A percentile compares a stretch with the other conserved stretches of the same genome.
Conservation (phyloP, 2,888 invertebrate species). For the Acrobasis suavella region DNA sequence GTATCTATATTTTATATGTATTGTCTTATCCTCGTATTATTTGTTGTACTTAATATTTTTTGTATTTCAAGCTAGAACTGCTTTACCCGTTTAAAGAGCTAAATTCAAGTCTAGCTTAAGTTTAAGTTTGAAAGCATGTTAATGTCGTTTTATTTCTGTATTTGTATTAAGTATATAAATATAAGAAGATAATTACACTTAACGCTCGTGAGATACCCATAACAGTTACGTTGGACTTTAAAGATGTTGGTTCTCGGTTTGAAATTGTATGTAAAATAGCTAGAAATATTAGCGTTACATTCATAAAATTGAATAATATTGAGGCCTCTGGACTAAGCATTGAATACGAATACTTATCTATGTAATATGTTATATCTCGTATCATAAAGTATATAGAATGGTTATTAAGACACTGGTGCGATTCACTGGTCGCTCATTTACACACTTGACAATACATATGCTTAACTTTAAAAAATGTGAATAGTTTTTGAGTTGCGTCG, state of each 20-base stretch:
- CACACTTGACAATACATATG: constrained; percentile 63
- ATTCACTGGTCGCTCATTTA: constrained; percentile 53
- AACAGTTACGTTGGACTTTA: constrained; percentile 13
- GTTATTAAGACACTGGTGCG: constrained; percentile 65
- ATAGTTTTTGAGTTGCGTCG: constrained; percentile 81
- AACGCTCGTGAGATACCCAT: background rate
- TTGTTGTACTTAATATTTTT: constrained; percentile 31
- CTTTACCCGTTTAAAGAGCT: constrained; percentile 8
- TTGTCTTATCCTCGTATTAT: constrained; percentile 43
- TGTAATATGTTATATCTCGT: constrained; percentile 40
- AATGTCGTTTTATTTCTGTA: constrained; percentile 13
- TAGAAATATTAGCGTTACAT: constrained; percentile 6
- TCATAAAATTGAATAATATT: constrained; percentile 28
- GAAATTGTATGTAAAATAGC: constrained; percentile 10
- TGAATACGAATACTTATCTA: constrained; percentile 44
- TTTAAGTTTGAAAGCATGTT: constrained; percentile 20
- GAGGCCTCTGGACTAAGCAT: constrained; percentile 59
- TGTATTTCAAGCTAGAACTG: constrained; percentile 23
- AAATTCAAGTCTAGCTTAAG: constrained; percentile 8
- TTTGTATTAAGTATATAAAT: constrained; percentile 6
- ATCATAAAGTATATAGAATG: constrained; percentile 40
- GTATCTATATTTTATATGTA: constrained; percentile 41
- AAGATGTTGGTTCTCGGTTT: constrained; percentile 8
- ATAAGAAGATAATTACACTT: background rate
- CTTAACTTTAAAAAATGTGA: constrained; percentile 66